phyloP scores from a whole-genome alignment of 2,888 invertebrate genomes.

The Drosophila rubida region DNA sequence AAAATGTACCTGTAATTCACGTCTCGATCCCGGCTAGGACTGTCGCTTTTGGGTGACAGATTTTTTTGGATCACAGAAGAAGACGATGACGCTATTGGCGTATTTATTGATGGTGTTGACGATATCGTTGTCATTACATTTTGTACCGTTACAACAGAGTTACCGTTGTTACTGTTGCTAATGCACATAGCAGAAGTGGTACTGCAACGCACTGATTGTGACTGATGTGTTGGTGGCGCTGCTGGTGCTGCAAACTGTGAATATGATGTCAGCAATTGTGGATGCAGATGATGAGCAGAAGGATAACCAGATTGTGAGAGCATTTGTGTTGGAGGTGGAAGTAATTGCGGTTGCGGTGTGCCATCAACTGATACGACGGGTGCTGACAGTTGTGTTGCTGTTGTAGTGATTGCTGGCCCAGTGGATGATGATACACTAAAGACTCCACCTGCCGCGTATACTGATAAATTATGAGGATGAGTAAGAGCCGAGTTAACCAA shows the following conservation, averaged over 20 bases:
- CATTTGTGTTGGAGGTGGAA: slow-evolving; percentile 52
- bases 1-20: slow-evolving; percentile 91
- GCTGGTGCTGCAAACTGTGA: slow-evolving; percentile 67
- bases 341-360: slow-evolving; percentile 72
- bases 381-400: slow-evolving; percentile 34
- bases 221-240: slow-evolving; percentile 85
- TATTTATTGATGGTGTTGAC: slow-evolving; percentile 81
- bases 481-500: slow-evolving; percentile 37
- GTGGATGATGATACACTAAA: slow-evolving; percentile 37
- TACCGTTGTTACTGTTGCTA: slow-evolving; percentile 37
- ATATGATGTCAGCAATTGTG: slow-evolving; percentile 67
- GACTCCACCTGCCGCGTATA: slow-evolving; percentile 41
- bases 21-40: slow-evolving; percentile 92
- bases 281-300: slow-evolving; percentile 61
- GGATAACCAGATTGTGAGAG: slow-evolving; percentile 65
- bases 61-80: slow-evolving; percentile 86
- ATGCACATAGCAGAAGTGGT: slow-evolving; percentile 83
- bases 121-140: slow-evolving; percentile 56
- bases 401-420: slow-evolving; percentile 34
- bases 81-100: slow-evolving; percentile 21
- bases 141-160: slow-evolving; percentile 55
- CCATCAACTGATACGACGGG: slow-evolving; percentile 41
- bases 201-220: slow-evolving; percentile 82
- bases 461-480: slow-evolving; percentile 53
- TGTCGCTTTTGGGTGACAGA: slow-evolving; percentile 91